Base-by-base conservation (phyloP, 2,113 vertebrate genomes). In the Cranoglanis bouderius region DNA sequence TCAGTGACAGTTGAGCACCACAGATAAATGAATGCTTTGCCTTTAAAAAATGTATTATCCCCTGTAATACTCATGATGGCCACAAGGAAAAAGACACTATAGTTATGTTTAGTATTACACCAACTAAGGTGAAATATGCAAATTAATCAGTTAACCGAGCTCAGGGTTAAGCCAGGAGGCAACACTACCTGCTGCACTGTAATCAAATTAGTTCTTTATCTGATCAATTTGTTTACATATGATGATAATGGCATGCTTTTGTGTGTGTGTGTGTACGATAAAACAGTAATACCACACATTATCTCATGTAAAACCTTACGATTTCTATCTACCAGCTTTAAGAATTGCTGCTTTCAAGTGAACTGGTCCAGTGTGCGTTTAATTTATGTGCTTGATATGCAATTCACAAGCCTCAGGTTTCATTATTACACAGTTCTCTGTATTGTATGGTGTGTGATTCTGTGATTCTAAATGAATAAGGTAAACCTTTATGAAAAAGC, bases 351-450 rank as follows among this genome's bases (percentile, higher is more conserved):
- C 57, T 80, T 87, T 80, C 57, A 80, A 65, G 35, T n/a, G 46
- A 51, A 70, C 43, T 70, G 43, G 16, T 46, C 10, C 63, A 85
- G 83, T 63, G 6, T 80, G 85, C 32, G n/a, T 10, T 65, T 61
- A 12, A 78, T 78, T 78, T 70, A 74, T 49, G 57, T 59, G 13
- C 53, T 77, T 59, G 38, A 77, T 32, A n/a, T 74, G 35, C 84
- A 85, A 74, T 77, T 78, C 40, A 81, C 40, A 65, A 4, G n/a
- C 65, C 18, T 81, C 40, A 87, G 74, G 5, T 87, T 78, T 65
- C 29, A 87, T 87, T 81, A 87, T 3, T 51, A 26, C 19, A 87
- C n/a, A 81, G 2, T 63, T 80, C 40, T 65, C 4, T 78, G 85
- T 29, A 78, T 80, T 12, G 9, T 24, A n/a, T 0, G 3, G 72